Evolutionary conservation across 2,113 vertebrate genomes (phyloP).

Genomic region (Stigmatopora nigra): DNA sequence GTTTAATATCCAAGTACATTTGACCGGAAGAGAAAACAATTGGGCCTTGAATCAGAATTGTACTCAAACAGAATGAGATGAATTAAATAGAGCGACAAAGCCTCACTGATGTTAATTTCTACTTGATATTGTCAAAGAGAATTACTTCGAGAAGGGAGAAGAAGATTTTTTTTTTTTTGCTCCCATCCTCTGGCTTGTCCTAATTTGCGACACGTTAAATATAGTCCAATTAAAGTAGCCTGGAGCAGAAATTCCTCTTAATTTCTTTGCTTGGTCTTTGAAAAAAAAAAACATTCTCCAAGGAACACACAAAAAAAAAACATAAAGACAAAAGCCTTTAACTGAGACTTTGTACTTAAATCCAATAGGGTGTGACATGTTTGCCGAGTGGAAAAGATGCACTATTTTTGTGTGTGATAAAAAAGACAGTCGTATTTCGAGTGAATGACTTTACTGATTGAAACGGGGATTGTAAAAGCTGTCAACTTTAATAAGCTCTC

Average conservation of each 20-base stretch:
- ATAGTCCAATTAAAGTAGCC: slow-evolving; percentile 51
- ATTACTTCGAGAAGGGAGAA: neutral
- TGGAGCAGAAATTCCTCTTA: slow-evolving; percentile 48
- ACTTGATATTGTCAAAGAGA: neutral
- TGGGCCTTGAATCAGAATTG: neutral
- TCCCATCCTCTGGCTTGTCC: slow-evolving; percentile 11
- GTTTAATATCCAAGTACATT: too few relatives aligned
- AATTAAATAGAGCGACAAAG: neutral
- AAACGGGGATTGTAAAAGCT: neutral
- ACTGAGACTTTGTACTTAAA: neutral
- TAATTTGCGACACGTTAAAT: slow-evolving; percentile 51
- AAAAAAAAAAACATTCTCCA: neutral
- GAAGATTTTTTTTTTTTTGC: neutral
- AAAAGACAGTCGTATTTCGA: neutral
- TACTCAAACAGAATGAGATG: neutral
- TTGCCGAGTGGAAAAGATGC: neutral
- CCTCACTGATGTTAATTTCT: neutral
- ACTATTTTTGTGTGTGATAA: neutral
- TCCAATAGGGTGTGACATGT: neutral
- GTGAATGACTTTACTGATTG: neutral
- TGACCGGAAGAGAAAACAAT: too few relatives aligned
- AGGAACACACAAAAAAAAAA: neutral
- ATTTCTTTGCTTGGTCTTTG: slow-evolving; percentile 34
- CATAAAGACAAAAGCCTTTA: neutral
- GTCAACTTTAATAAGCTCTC: neutral